Percentiles rank a stretch among this genome's conserved stretches.
Evolutionary conservation across 2,113 vertebrate species (phyloP).

Genomic region (Pelvicachromis taeniatus): DNA sequence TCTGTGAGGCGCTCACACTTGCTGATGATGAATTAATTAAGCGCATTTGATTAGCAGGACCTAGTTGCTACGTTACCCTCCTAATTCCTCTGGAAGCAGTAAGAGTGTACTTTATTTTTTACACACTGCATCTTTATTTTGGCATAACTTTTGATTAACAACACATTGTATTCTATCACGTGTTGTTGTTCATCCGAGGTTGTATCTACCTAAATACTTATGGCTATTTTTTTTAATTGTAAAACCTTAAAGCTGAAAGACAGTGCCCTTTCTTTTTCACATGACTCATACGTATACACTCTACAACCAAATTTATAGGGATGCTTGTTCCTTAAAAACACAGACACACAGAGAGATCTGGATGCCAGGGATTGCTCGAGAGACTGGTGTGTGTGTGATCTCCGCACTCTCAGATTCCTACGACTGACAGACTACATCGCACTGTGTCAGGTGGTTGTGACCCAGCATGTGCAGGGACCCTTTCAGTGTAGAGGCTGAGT

Average conservation of each 20-base stretch:
- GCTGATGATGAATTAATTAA: background rate
- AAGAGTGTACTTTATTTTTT: background rate
- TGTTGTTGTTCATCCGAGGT: background rate
- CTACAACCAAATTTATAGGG: background rate
- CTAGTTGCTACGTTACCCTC: background rate
- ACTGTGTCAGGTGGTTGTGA: slow-evolving; percentile 17
- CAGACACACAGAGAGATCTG: background rate
- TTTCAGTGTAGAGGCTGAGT: background rate
- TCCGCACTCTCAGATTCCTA: slow-evolving; percentile 33
- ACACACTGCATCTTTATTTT: background rate
- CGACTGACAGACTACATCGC: slow-evolving; percentile 20
- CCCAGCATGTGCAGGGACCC: background rate
- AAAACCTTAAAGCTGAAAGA: background rate
- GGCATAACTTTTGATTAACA: background rate
- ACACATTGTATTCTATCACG: background rate
- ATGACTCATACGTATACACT: background rate
- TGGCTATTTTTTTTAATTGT: background rate
- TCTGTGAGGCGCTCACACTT: background rate
- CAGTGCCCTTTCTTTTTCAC: background rate
- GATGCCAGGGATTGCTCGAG: slow-evolving; percentile 48
- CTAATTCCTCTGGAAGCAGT: background rate
- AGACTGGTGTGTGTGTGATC: slow-evolving; percentile 15
- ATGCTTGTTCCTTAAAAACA: background rate
- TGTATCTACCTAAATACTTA: background rate
- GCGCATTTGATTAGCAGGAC: background rate